These are phyloP conservation scores for Podocnemis expansa DNA, from an alignment of 2,113 vertebrate species.

Conservation along the genomic window DNA sequence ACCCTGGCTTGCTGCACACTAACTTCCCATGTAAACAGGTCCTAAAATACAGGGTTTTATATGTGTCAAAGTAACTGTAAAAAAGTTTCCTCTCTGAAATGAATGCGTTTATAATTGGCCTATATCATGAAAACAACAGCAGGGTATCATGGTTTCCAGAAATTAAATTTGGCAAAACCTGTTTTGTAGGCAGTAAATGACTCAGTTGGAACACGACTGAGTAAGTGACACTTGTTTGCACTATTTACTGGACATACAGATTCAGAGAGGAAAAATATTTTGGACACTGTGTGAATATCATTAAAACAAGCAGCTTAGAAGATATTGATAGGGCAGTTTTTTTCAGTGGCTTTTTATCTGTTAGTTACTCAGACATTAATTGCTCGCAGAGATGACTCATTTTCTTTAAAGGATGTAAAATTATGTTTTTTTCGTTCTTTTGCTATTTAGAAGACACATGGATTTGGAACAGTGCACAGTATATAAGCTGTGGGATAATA, in stretches of 20 bases:
- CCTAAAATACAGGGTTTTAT: background rate
- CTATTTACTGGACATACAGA: background rate
- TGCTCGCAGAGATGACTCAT: background rate
- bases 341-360: background rate
- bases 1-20: background rate
- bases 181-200: background rate
- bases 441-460: background rate
- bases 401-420: background rate
- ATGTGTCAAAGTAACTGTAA: background rate
- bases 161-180: background rate
- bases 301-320: background rate
- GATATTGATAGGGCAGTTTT: background rate
- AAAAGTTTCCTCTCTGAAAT: background rate
- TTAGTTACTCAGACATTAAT: background rate
- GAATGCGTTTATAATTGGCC: background rate
- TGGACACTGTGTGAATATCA: background rate
- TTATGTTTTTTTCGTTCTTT: background rate
- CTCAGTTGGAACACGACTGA: background rate
- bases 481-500: background rate
- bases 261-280: background rate
- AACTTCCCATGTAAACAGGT: background rate
- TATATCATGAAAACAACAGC: accelerated
- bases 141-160: background rate
- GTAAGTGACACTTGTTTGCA: background rate
- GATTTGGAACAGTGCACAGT: background rate